phyloP scores from a whole-genome alignment of 2,888 invertebrate species.

The Calameuta filiformis region DNA sequence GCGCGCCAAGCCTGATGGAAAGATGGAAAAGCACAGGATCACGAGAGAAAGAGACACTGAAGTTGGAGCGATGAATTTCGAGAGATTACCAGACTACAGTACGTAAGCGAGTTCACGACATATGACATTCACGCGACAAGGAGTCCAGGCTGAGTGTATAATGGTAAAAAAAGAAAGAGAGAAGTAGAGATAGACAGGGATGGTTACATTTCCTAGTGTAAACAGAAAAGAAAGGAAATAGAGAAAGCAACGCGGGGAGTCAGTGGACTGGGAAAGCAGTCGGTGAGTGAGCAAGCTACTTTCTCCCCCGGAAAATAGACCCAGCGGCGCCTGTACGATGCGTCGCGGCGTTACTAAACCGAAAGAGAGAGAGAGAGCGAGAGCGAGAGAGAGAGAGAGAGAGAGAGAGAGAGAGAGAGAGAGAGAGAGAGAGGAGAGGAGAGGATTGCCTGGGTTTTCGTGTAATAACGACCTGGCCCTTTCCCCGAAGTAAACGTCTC shows the following conservation, averaged over 20 bases:
- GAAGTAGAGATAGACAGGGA: background rate
- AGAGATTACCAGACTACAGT: background rate
- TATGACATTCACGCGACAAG: background rate
- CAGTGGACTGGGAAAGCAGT: background rate
- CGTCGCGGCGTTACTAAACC: background rate
- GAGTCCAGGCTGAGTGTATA: background rate
- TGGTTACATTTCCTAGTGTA: background rate
- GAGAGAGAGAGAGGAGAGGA: background rate
- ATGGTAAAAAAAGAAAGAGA: background rate
- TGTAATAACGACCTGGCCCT: background rate
- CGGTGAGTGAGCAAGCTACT: background rate
- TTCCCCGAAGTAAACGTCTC: background rate
- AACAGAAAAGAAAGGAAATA: background rate
- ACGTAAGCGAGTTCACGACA: background rate
- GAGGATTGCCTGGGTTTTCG: background rate
- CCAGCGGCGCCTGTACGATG: background rate
- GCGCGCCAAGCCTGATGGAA: background rate
- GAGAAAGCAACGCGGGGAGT: background rate
- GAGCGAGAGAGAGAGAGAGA: background rate
- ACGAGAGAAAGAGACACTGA: background rate
- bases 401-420: background rate
- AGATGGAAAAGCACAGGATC: background rate
- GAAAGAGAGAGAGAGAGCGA: background rate
- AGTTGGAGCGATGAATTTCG: background rate
- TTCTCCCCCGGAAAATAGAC: background rate